These are phyloP conservation scores for Argyrosomus regius DNA, from an alignment of 2,797 vertebrate species.

Conservation along the genomic window DNA sequence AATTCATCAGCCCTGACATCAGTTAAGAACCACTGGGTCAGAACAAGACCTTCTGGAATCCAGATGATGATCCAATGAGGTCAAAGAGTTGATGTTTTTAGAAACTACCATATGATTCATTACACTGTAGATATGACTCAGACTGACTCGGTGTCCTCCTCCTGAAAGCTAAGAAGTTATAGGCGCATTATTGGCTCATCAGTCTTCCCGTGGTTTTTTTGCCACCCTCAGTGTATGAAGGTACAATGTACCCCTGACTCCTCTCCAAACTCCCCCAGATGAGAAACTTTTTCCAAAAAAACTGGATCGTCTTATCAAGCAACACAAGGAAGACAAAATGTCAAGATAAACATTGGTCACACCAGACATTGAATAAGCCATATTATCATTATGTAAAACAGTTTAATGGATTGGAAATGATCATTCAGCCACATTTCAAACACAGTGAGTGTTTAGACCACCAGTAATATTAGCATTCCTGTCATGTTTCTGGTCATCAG, in stretches of 20 bases:
- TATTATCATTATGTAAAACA: not conserved
- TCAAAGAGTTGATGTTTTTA: not conserved
- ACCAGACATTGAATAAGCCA: not conserved
- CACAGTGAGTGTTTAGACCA: not conserved
- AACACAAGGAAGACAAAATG: not conserved
- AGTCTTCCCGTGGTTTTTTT: slow-evolving; percentile 3
- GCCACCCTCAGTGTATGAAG: not conserved
- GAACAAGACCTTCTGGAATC: slow-evolving; percentile 1
- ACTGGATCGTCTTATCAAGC: not conserved
- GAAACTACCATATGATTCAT: slow-evolving; percentile 3
- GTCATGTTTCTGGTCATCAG: not conserved
- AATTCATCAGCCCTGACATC: not conserved
- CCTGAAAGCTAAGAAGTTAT: not conserved
- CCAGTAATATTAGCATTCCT: not conserved
- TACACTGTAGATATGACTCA: slow-evolving; percentile 24
- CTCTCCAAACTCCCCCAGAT: not conserved
- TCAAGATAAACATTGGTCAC: not conserved
- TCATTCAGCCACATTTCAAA: not conserved
- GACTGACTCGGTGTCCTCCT: slow-evolving; percentile 11
- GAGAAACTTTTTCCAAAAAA: not conserved
- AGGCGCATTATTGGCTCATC: slow-evolving; percentile 3
- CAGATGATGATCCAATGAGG: slow-evolving; percentile 17
- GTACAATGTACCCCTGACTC: not conserved
- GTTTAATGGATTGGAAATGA: not conserved
- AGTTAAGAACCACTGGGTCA: not conserved